These are phyloP conservation scores for Haliclona indistincta DNA, from an alignment of 37 sponge, comb jelly and placozoan genomes.

Conservation along the genomic window DNA sequence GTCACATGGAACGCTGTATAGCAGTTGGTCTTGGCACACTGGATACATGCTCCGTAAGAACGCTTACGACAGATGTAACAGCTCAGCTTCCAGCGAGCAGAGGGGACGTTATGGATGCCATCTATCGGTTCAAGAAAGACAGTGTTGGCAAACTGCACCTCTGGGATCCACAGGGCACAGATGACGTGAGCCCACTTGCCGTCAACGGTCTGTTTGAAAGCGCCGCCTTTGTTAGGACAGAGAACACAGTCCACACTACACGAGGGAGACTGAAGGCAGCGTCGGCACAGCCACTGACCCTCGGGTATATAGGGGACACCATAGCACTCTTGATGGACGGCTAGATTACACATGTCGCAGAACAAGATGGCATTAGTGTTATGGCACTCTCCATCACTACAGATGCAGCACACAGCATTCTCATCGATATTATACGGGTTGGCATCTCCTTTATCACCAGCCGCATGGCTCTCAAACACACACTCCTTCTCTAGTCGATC, in stretches of 20 bases:
- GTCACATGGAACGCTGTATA: conserved; percentile 98
- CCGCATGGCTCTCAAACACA: conserved; percentile 85
- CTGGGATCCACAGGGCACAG: conserved; percentile 99
- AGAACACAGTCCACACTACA: conserved; percentile 93
- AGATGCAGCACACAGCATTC: conserved; percentile 98
- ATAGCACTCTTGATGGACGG: conserved; percentile 99
- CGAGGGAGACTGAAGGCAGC: conserved; percentile 96
- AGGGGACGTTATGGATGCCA: conserved; percentile 89
- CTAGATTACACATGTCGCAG: conserved; percentile 99
- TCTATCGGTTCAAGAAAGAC: conserved; percentile 99
- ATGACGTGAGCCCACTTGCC: conserved; percentile 94
- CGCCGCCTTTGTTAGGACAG: conserved; percentile 97
- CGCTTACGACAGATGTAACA: conserved; percentile 92
- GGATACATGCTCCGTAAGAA: conserved; percentile 92
- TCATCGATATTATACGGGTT: conserved; percentile 94
- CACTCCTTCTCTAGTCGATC: conserved; percentile 96
- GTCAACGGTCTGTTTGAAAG: conserved; percentile 97
- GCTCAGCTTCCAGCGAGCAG: conserved; percentile 94
- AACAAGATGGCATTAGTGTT: conserved; percentile 99
- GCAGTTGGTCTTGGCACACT: conserved; percentile 96
- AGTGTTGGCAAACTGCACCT: conserved; percentile 95
- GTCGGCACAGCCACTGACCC: conserved; percentile 98
- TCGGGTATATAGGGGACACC: conserved; percentile 99
- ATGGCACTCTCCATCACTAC: conserved; percentile 98
- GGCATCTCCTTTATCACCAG: conserved; percentile 26